Evolutionary conservation across 1,140 invertebrate genomes (phyloP).

Genomic region (Drosophila mayri): DNA sequence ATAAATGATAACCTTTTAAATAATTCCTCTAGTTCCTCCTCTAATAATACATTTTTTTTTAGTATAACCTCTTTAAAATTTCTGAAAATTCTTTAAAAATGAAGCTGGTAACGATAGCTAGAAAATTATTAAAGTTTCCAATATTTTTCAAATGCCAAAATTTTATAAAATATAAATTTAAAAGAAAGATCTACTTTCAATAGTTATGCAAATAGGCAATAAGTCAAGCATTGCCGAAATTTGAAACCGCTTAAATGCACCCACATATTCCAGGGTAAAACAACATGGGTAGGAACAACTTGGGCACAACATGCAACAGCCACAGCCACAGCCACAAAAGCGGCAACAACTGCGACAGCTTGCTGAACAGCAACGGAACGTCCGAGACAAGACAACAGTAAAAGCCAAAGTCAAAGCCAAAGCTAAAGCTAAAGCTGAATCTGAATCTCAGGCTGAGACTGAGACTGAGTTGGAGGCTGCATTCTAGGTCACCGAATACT

Average conservation of each 20-base stretch:
- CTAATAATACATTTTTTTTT: too few relatives aligned
- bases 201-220: not conserved
- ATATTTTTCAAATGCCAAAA: too few relatives aligned
- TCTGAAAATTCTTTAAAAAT: too few relatives aligned
- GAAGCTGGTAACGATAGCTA: too few relatives aligned
- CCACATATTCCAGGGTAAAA: conserved; percentile 14
- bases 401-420: conserved; percentile 54
- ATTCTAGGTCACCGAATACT: conserved; percentile 81
- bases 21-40: too few relatives aligned
- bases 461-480: conserved; percentile 46
- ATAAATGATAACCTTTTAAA: too few relatives aligned
- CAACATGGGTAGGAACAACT: conserved; percentile 21
- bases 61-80: too few relatives aligned
- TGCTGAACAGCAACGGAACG: conserved; percentile 61
- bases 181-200: too few relatives aligned
- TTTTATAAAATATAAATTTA: too few relatives aligned
- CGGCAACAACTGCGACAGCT: conserved; percentile 43
- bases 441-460: conserved; percentile 12
- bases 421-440: conserved; percentile 9
- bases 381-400: conserved; percentile 54
- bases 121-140: not conserved
- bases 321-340: conserved; percentile 15
- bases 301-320: conserved; percentile 22
- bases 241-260: too few relatives aligned
- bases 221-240: not conserved